Evolutionary conservation across 2,888 invertebrate genomes (phyloP).

Genomic region (Caenorhabditis parvicauda): DNA sequence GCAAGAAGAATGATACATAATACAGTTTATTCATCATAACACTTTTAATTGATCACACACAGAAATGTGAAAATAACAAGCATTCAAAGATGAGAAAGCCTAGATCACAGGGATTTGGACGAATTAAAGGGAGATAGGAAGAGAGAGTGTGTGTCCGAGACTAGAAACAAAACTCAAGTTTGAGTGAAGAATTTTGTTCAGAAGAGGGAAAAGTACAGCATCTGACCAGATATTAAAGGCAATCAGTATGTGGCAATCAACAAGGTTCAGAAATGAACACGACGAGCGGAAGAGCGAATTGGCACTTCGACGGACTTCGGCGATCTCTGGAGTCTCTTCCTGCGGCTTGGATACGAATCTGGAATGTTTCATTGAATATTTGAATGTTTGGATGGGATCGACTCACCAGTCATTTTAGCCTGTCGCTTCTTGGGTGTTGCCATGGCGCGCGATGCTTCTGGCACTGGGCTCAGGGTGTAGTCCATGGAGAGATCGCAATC

Average conservation of each 20-base stretch:
- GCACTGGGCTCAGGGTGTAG: constrained; percentile 13
- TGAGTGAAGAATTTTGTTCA: too few species aligned
- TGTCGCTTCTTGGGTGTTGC: constrained; percentile 17
- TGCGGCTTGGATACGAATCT: constrained; percentile 6
- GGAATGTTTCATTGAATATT: neutral
- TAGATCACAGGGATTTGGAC: constrained; percentile 20
- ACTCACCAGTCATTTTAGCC: constrained; percentile 20
- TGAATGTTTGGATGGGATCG: constrained; percentile 1
- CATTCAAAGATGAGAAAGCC: neutral
- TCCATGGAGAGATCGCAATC: constrained; percentile 7
- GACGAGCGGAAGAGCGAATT: constrained; percentile 6
- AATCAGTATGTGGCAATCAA: constrained; percentile 9
- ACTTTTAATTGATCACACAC: neutral
- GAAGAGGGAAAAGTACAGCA: too few species aligned
- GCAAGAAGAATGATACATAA: neutral
- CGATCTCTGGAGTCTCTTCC: constrained; percentile 8
- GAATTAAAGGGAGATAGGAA: too few species aligned
- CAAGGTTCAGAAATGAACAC: constrained; percentile 1
- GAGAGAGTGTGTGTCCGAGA: too few species aligned
- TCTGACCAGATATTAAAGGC: too few species aligned
- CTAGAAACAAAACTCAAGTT: too few species aligned
- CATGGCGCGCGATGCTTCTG: neutral
- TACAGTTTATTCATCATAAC: neutral
- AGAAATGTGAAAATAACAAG: neutral
- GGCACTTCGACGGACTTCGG: constrained; percentile 9